A percentile compares a stretch with the other conserved stretches of the same genome.
phyloP scores from a whole-genome alignment of 1,140 invertebrate species.

The Bombyx mori region DNA sequence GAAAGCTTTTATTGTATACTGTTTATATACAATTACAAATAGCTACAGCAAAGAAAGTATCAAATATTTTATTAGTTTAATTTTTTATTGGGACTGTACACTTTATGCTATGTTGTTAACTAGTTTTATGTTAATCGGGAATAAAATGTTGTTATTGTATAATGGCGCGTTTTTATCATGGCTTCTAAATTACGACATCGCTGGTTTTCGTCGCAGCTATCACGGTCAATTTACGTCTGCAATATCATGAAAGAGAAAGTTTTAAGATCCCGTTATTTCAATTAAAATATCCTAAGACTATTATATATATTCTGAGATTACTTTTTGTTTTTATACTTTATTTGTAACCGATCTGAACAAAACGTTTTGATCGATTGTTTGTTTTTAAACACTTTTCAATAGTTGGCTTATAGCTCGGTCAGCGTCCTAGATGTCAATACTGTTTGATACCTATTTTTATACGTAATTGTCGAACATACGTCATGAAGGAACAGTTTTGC shows the following conservation, averaged over 20 bases:
- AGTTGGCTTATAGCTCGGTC: conserved; percentile 60
- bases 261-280: too few species aligned
- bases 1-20: background rate
- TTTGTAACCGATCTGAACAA: too few species aligned
- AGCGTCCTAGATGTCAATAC: conserved; percentile 59
- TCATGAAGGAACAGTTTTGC: conserved; percentile 34
- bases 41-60: conserved; percentile 16
- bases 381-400: conserved; percentile 14
- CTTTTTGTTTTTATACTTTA: too few species aligned
- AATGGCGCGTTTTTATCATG: background rate
- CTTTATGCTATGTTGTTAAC: conserved; percentile 46
- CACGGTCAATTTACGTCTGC: too few species aligned
- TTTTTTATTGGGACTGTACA: conserved; percentile 17
- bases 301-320: too few species aligned
- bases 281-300: too few species aligned
- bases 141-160: conserved; percentile 2
- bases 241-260: too few species aligned
- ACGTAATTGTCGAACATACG: conserved; percentile 61
- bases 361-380: too few species aligned
- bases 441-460: conserved; percentile 48
- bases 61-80: conserved; percentile 3
- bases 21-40: conserved; percentile 2
- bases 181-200: too few species aligned
- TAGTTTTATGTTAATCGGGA: conserved; percentile 42
- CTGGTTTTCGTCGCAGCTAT: too few species aligned